Base-by-base conservation (phyloP, 1,140 invertebrate species). In the Nasonia longicornis region DNA sequence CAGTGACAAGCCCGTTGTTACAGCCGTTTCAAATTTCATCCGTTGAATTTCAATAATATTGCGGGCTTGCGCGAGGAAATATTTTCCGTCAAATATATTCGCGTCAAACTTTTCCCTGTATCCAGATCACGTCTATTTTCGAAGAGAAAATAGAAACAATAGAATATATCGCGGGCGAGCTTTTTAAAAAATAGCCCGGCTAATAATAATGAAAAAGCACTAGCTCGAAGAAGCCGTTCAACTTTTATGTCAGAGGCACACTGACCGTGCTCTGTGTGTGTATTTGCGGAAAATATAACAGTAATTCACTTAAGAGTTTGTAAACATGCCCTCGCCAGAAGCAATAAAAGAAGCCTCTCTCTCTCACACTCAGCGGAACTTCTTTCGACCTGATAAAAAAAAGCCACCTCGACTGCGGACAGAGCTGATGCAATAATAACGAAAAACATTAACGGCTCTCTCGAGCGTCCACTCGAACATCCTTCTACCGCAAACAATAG, bases 341-440 rank as follows among this genome's bases (percentile, higher is more conserved):
- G 64, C 64, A 67, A 67, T 29, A 67, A 67, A 29, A 67, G 29
- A 29, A 67, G 29, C 7, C 12, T 67, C 64, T 67, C 64, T 16
- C 10, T 67, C 58, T 10, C 58, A 20, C 1, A 10, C 6, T 67
- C 26, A 29, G n/a, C 64, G 52, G 6, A 58, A 58, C 64, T 26
- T 67, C 64, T 58, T 6, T 29, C 0, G 31, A 0, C 3, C 58
- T 22, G n/a, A 64, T 64, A 64, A 22, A 64, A 64, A 64, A 67
- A 67, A 29, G 10, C 64, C 26, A 67, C 22, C 26, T 12, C 16
- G 52, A 58, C 52, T 58, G 31, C 31, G 4, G 2, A 7, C 16
- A 8, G 31, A 76, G 63, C 63, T 58, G 64, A 76, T 52, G 35
- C 64, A 76, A 58, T 52, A 42, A 75, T 76, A 63, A 76, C n/a